Base-by-base conservation (phyloP, 2,888 invertebrate species). In the Julus scandinavius region DNA sequence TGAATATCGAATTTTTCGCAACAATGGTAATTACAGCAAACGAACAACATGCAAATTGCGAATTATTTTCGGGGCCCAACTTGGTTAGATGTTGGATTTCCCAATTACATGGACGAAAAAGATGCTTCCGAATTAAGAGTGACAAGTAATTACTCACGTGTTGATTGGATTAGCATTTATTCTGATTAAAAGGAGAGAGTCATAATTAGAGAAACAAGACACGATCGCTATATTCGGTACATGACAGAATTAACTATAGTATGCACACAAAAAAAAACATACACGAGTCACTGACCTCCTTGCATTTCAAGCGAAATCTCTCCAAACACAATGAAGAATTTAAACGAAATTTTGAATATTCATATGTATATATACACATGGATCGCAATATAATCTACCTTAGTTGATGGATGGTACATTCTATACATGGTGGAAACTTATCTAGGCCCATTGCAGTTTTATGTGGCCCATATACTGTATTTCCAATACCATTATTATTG, bases 121-220 rank as follows among this genome's bases (percentile, higher is more conserved):
- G 63, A n/a, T n/a, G 63, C 20, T n/a, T 5, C 20, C 20, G 63
- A 20, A 72, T 72, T n/a, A 72, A 72, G 29, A 72, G 29, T 72
- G 72, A 72, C 72, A 72, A 20, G 72, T 72, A 72, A 72, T 72
- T 72, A 72, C 29, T 72, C 72, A 29, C 72, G 72, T 72, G 72
- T 72, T 72, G 72, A 72, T 72, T 72, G 72, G 72, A 72, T 72
- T 72, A 72, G 29, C 72, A 72, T 72, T n/a, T 72, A 72, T 72
- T 72, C 29, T 72, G 72, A 72, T 72, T 72, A 72, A 72, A 72
- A 72, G 29, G 29, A 72, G 72, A 72, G 72, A 29, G 9, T 72
- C 72, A 72, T 72, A 72, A 72, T 72, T 29, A 72, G 29, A 72
- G 29, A 29, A 29, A 29, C 72, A 29, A 72, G 29, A 72, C 72